phyloP scores from a whole-genome alignment of 1,140 invertebrate genomes.

The Aphaenogaster floridana region DNA sequence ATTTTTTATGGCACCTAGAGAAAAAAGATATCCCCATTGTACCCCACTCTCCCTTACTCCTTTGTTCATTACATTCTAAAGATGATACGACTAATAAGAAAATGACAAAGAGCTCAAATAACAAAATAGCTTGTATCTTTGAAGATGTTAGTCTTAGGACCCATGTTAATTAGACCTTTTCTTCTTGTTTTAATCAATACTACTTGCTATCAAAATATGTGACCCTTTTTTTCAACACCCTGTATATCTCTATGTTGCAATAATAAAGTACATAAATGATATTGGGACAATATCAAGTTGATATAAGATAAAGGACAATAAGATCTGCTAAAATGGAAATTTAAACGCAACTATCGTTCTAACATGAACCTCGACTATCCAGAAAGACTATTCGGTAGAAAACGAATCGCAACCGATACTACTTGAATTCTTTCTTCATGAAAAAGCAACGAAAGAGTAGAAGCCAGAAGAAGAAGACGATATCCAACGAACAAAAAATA shows the following conservation, averaged over 20 bases:
- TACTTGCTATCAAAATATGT: too few species aligned
- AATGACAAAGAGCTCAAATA: too few species aligned
- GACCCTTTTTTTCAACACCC: too few species aligned
- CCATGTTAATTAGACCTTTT: too few species aligned
- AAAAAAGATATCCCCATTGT: too few species aligned
- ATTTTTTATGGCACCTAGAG: too few species aligned
- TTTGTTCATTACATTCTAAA: too few species aligned
- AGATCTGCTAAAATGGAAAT: constrained; percentile 11
- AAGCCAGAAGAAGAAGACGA: constrained; percentile 54
- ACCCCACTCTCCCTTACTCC: too few species aligned
- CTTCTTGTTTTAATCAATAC: too few species aligned
- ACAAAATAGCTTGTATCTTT: too few species aligned
- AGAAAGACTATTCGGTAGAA: constrained; percentile 41
- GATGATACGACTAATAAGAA: too few species aligned
- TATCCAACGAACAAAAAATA: constrained; percentile 13
- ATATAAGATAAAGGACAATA: background rate
- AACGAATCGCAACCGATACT: constrained; percentile 26
- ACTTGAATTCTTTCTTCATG: constrained; percentile 49
- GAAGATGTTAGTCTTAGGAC: too few species aligned
- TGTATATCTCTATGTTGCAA: background rate
- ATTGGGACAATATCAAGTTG: background rate
- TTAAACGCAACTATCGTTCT: constrained; percentile 22
- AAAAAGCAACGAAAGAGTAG: constrained; percentile 49
- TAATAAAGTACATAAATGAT: background rate
- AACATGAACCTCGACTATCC: constrained; percentile 15